These are phyloP conservation scores for Himalopsyche anomala DNA, from an alignment of 2,888 invertebrate genomes.

Conservation along the genomic window DNA sequence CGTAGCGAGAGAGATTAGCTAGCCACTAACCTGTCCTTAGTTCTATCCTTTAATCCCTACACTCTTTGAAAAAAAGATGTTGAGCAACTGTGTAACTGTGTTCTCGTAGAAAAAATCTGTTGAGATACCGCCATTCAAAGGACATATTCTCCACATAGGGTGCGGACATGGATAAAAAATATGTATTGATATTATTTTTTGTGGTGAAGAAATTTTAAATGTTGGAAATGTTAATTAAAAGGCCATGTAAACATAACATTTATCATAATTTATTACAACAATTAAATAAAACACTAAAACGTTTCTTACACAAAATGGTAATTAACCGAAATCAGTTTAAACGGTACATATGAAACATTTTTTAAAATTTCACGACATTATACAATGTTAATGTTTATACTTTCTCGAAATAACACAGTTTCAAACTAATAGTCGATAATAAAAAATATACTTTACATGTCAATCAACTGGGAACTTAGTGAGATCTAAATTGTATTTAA, in stretches of 20 bases:
- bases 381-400: too few species aligned
- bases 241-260: slow-evolving; percentile 50
- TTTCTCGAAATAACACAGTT: not conserved
- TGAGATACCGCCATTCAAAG: too few species aligned
- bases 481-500: not conserved
- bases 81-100: too few species aligned
- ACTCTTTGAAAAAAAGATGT: too few species aligned
- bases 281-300: slow-evolving; percentile 48
- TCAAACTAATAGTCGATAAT: not conserved
- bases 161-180: too few species aligned
- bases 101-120: too few species aligned
- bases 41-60: too few species aligned
- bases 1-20: too few species aligned
- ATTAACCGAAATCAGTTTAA: slow-evolving; percentile 4
- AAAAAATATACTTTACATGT: slow-evolving; percentile 45
- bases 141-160: too few species aligned
- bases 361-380: not conserved
- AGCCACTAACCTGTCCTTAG: too few species aligned
- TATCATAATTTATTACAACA: slow-evolving; percentile 51
- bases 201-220: too few species aligned
- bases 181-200: too few species aligned
- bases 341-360: slow-evolving; percentile 8
- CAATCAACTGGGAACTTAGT: not conserved
- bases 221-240: slow-evolving; percentile 1
- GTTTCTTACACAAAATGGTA: slow-evolving; percentile 35